Conservation (phyloP, 2,888 invertebrate species). For the Argyra leucocephala region DNA sequence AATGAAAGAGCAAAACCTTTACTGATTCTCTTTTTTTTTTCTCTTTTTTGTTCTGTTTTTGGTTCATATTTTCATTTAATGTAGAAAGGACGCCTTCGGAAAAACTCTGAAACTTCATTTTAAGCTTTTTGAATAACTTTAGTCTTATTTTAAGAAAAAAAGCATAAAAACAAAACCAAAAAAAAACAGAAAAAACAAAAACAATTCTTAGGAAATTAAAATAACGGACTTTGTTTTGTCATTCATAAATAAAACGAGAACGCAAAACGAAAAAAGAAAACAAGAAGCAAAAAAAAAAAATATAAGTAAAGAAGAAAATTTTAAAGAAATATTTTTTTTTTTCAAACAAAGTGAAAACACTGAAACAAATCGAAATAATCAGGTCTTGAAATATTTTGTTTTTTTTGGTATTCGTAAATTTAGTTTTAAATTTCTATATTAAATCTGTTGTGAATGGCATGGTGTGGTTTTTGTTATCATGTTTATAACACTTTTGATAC, state of each 20-base stretch:
- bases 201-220: no score
- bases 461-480: no score
- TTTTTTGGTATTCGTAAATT: no score
- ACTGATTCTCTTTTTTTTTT: neutral
- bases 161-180: neutral
- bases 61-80: neutral
- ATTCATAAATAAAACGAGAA: neutral
- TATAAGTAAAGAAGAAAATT: neutral
- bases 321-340: no score
- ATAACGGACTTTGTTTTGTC: neutral
- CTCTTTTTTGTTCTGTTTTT: neutral
- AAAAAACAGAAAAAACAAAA: no score
- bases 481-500: no score
- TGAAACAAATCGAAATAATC: neutral
- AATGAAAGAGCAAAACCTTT: constrained; percentile 6
- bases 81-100: neutral
- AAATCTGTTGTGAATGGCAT: no score
- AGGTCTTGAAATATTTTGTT: neutral
- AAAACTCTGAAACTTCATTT: neutral
- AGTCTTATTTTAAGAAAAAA: neutral
- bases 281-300: neutral
- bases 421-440: no score
- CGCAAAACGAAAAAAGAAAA: neutral
- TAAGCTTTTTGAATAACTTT: neutral
- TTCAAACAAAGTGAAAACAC: no score